phyloP scores from a whole-genome alignment of 1,140 invertebrate species.

The Phymorhynchus buccinoides region DNA sequence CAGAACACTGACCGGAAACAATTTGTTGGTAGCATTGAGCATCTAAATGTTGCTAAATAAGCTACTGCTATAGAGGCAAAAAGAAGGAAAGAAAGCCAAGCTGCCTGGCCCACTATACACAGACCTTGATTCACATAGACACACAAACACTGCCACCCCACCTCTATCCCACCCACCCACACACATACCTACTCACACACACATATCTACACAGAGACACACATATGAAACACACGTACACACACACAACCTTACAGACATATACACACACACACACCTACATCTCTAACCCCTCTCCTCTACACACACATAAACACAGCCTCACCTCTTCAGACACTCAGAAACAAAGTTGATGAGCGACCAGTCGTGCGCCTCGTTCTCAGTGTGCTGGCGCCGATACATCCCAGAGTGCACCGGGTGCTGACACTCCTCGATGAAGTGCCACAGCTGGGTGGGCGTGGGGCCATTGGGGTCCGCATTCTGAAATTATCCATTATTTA shows the following conservation, averaged over 20 bases:
- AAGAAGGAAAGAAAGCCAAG: background rate
- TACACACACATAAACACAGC: background rate
- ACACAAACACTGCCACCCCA: background rate
- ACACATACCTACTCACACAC: background rate
- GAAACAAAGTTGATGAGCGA: conserved; percentile 42
- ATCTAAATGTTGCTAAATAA: background rate
- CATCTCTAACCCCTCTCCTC: background rate
- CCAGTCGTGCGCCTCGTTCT: conserved; percentile 32
- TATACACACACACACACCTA: conserved; percentile 13
- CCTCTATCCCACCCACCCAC: background rate
- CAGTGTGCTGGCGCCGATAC: conserved; percentile 57
- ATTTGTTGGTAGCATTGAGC: too few relatives aligned
- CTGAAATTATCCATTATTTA: too few relatives aligned
- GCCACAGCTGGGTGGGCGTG: conserved; percentile 86
- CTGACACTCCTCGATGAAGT: conserved; percentile 78
- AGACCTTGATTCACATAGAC: background rate
- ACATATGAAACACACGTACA: background rate
- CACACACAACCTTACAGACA: background rate
- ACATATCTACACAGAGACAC: background rate
- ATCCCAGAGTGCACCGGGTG: conserved; percentile 57
- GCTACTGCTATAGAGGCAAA: background rate
- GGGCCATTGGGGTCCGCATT: conserved; percentile 89
- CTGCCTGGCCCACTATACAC: background rate
- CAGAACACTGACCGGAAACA: too few relatives aligned
- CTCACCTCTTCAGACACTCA: conserved; percentile 19